These are phyloP conservation scores for Acanthosepion pharaonis DNA, from an alignment of 2,888 invertebrate species.

Conservation along the genomic window DNA sequence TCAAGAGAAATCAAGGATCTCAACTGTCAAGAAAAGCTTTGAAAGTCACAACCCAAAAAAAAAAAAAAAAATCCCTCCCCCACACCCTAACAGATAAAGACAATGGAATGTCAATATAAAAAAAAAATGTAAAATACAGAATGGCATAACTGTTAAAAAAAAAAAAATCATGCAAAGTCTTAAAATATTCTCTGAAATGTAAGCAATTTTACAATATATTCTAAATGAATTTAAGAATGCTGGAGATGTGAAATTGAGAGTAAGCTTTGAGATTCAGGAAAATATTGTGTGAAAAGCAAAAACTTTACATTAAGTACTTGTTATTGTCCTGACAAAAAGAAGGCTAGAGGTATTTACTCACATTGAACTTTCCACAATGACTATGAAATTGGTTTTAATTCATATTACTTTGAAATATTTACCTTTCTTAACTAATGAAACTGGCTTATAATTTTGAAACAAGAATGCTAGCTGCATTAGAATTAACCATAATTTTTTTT, in stretches of 20 bases:
- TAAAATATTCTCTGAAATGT: neutral
- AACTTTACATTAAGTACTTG: neutral
- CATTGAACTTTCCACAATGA: neutral
- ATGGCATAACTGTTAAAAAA: neutral
- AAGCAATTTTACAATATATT: neutral
- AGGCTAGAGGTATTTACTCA: neutral
- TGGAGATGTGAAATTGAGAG: neutral
- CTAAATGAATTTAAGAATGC: neutral
- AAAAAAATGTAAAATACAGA: neutral
- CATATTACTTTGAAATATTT: too few relatives aligned
- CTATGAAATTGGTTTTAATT: neutral
- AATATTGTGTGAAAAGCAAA: neutral
- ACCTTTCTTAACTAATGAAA: too few relatives aligned
- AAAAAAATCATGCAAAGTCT: neutral
- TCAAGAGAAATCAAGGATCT: neutral
- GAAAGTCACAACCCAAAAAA: neutral
- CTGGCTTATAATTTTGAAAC: too few relatives aligned
- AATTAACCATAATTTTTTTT: too few relatives aligned
- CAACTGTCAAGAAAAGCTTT: neutral
- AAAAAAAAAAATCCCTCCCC: neutral
- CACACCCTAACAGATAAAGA: neutral
- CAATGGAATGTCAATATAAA: neutral
- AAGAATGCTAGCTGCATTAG: too few relatives aligned
- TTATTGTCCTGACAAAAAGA: neutral
- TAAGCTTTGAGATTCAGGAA: neutral